A percentile compares a stretch with the other conserved stretches of the same genome.
Evolutionary conservation across 2,797 vertebrate species (phyloP).

Genomic region (Acipenser transmontanus): DNA sequence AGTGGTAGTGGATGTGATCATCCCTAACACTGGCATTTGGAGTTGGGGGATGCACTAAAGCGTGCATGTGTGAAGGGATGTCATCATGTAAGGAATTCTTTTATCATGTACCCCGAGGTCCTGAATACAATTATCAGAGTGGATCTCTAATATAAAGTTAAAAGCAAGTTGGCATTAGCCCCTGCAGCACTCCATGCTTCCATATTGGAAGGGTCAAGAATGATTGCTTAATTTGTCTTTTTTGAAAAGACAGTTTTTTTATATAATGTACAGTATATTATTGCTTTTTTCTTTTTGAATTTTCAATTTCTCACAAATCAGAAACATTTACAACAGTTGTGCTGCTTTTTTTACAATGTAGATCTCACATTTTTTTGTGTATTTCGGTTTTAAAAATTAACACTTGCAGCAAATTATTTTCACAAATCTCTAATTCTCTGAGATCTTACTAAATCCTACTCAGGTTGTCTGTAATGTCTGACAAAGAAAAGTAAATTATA

Average conservation of each 20-base stretch:
- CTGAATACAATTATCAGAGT: conserved; percentile 15
- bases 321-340: no score
- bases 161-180: conserved; percentile 7
- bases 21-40: neutral
- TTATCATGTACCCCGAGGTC: conserved; percentile 9
- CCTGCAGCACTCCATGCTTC: conserved; percentile 3
- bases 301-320: no score
- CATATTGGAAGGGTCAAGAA: conserved; percentile 15
- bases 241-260: neutral
- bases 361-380: no score
- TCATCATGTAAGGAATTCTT: conserved; percentile 5
- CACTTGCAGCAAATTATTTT: no score
- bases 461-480: no score
- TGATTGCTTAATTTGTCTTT: conserved; percentile 10
- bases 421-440: no score
- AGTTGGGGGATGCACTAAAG: conserved; percentile 3
- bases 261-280: conserved; percentile 1
- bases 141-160: conserved; percentile 15
- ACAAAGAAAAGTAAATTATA: no score
- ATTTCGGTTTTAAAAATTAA: no score
- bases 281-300: neutral
- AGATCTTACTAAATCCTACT: no score
- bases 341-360: no score
- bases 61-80: conserved; percentile 7
- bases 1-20: conserved; percentile 1